A percentile compares a stretch with the other conserved stretches of the same genome.
These are phyloP conservation scores for Alosa alosa DNA, from an alignment of 2,113 vertebrate species.

Conservation along the genomic window DNA sequence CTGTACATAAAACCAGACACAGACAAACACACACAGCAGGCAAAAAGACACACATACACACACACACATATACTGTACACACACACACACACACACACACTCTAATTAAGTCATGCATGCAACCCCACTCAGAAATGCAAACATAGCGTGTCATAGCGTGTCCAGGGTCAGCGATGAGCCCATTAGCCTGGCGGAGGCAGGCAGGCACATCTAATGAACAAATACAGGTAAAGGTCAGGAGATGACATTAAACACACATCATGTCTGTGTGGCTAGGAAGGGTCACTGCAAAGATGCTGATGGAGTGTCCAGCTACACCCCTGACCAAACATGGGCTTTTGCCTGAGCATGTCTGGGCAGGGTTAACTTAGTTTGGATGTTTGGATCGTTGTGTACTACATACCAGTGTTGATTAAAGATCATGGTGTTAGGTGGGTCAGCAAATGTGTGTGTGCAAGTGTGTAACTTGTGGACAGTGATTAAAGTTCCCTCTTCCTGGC, in stretches of 20 bases:
- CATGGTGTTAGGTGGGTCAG: background rate
- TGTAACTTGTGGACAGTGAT: background rate
- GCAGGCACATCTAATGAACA: background rate
- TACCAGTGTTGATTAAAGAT: background rate
- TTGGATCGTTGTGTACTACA: background rate
- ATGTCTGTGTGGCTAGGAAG: background rate
- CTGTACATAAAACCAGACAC: background rate
- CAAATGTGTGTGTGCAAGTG: background rate
- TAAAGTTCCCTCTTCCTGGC: background rate
- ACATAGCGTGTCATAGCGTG: background rate
- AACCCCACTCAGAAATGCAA: background rate
- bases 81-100: background rate
- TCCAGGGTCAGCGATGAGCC: background rate
- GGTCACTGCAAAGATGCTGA: background rate
- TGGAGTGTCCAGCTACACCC: background rate
- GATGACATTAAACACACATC: slow-evolving; percentile 8
- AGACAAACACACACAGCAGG: slow-evolving; percentile 21
- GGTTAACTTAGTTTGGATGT: background rate
- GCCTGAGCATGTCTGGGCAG: background rate
- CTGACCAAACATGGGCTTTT: background rate
- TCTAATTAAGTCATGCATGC: background rate
- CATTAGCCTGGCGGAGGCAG: background rate
- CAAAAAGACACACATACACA: slow-evolving; percentile 17
- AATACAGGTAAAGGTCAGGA: slow-evolving; percentile 5
- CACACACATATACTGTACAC: slow-evolving; percentile 10